Percentiles rank a stretch among this genome's conserved stretches.
Evolutionary conservation across 1,140 invertebrate genomes (phyloP).

Genomic region (Drosophila mojavensis): DNA sequence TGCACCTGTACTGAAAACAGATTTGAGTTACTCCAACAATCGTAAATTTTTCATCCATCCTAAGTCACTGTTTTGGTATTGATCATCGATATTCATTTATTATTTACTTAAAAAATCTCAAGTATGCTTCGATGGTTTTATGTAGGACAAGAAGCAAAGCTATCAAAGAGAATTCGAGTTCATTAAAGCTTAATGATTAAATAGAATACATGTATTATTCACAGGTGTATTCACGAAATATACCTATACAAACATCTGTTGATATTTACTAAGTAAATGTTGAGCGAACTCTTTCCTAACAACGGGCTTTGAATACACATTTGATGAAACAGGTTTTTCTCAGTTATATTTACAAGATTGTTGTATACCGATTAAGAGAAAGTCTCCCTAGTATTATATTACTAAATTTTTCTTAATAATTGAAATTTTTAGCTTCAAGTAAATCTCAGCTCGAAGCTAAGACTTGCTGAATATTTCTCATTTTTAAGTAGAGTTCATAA

Average conservation of each 20-base stretch:
- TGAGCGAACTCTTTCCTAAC: background rate
- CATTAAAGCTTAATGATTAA: too few species aligned
- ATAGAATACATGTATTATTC: background rate
- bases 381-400: too few species aligned
- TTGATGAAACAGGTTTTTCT: background rate
- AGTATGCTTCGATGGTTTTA: too few species aligned
- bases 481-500: slow-evolving; percentile 1
- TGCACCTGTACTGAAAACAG: slow-evolving; percentile 23
- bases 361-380: too few species aligned
- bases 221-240: background rate
- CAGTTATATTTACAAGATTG: background rate
- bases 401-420: background rate
- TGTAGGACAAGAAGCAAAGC: too few species aligned
- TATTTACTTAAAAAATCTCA: too few species aligned
- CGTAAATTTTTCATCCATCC: too few species aligned
- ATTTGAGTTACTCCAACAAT: background rate
- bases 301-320: slow-evolving; percentile 2
- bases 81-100: too few species aligned
- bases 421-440: background rate
- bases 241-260: background rate
- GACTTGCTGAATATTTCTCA: background rate
- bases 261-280: background rate
- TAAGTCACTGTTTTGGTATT: too few species aligned
- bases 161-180: too few species aligned
- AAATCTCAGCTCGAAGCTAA: background rate